A percentile compares a stretch with the other conserved stretches of the same genome.
These are phyloP conservation scores for Anguilla marmorata DNA, from an alignment of 2,797 vertebrate species.

Conservation along the genomic window DNA sequence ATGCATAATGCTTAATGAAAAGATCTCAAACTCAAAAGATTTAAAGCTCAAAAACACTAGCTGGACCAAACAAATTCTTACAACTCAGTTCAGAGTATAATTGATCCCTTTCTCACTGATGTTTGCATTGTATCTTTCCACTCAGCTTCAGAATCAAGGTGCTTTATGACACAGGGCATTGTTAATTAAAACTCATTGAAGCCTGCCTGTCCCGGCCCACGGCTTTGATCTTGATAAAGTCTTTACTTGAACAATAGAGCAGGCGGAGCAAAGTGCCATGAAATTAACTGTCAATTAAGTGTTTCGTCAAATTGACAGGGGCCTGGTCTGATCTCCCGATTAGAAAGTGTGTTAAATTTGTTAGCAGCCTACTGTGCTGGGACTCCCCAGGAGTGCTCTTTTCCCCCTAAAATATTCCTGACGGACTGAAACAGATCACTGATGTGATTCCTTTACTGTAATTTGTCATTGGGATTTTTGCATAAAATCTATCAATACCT, in stretches of 20 bases:
- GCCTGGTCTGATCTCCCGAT: conserved; percentile 18
- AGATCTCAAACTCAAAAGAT: background rate
- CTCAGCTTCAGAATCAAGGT: background rate
- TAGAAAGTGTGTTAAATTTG: conserved; percentile 30
- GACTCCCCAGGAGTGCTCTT: background rate
- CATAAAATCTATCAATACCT: background rate
- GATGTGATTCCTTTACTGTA: background rate
- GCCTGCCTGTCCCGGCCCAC: conserved; percentile 30
- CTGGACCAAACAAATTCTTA: background rate
- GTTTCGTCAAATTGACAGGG: conserved; percentile 34
- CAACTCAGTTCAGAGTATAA: background rate
- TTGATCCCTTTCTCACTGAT: background rate
- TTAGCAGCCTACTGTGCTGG: conserved; percentile 6
- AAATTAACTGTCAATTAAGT: conserved; percentile 42
- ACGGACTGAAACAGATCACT: background rate
- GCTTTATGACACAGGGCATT: conserved; percentile 16
- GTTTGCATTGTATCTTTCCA: conserved; percentile 1
- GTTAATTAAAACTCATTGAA: conserved; percentile 40
- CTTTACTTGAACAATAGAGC: conserved; percentile 23
- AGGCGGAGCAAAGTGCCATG: conserved; percentile 32
- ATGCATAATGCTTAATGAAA: too few species aligned
- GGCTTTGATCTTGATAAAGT: conserved; percentile 36
- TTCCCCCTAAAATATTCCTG: background rate
- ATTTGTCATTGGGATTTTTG: background rate
- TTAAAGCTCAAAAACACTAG: background rate